Conservation (phyloP, 2,888 invertebrate species). For the Penaeus monodon region DNA sequence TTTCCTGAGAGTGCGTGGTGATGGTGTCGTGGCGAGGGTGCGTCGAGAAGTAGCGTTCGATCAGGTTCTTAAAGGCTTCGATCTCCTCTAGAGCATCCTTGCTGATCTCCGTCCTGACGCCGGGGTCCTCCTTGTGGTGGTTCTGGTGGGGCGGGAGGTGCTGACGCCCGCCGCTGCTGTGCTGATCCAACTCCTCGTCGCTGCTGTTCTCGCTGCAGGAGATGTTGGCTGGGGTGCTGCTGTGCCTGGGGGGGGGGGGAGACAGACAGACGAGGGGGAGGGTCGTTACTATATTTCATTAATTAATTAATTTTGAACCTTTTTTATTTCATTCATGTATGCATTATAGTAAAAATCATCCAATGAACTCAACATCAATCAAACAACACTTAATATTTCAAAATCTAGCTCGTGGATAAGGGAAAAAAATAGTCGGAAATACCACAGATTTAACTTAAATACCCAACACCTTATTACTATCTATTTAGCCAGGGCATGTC, state of each 20-base stretch:
- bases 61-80: slow-evolving; percentile 48
- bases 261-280: neutral
- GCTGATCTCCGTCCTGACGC: slow-evolving; percentile 40
- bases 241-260: slow-evolving; percentile 19
- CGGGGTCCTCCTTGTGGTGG: neutral
- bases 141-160: neutral
- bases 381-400: too few relatives aligned
- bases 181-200: slow-evolving; percentile 36
- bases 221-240: slow-evolving; percentile 43
- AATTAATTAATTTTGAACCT: too few relatives aligned
- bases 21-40: slow-evolving; percentile 51
- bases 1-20: slow-evolving; percentile 36
- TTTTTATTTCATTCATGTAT: too few relatives aligned
- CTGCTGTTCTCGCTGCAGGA: slow-evolving; percentile 53
- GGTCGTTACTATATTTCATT: too few relatives aligned
- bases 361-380: too few relatives aligned
- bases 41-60: slow-evolving; percentile 36
- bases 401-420: neutral
- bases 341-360: too few relatives aligned
- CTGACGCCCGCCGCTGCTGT: neutral
- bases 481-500: too few relatives aligned
- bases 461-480: too few relatives aligned
- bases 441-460: neutral
- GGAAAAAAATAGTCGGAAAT: neutral
- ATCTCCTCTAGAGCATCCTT: slow-evolving; percentile 45